Percentiles rank a stretch among this genome's conserved stretches.
Evolutionary conservation across 2,888 invertebrate species (phyloP).

Genomic region (Cephus runcator): DNA sequence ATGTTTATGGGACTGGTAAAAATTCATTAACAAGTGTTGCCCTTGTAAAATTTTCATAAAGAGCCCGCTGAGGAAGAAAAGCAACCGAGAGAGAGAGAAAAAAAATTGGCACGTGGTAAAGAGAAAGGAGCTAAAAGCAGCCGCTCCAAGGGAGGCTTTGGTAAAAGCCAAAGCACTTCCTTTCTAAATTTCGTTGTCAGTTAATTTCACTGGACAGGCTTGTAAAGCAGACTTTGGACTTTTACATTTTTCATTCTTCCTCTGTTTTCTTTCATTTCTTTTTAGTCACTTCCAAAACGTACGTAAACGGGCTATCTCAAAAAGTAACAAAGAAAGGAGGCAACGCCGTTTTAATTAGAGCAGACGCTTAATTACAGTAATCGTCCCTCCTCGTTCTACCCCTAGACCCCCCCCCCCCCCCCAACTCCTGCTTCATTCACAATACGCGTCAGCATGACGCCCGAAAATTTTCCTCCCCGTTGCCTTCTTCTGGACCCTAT

Average conservation of each 20-base stretch:
- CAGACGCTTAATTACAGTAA: slow-evolving; percentile 45
- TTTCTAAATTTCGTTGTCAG: background rate
- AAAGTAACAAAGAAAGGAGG: background rate
- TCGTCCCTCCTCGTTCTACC: slow-evolving; percentile 22
- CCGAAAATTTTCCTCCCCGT: background rate
- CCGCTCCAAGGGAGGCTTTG: background rate
- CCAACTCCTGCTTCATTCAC: slow-evolving; percentile 4
- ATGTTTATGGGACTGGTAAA: background rate
- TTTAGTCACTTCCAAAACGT: slow-evolving; percentile 7
- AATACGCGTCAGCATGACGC: background rate
- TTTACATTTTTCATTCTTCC: slow-evolving; percentile 17
- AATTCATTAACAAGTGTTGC: background rate
- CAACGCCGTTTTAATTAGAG: slow-evolving; percentile 44
- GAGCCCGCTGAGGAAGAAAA: background rate
- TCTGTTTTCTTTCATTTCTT: background rate
- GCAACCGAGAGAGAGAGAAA: background rate
- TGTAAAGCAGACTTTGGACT: slow-evolving; percentile 11
- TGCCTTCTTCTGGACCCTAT: background rate
- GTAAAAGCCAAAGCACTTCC: background rate
- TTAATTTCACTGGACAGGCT: background rate
- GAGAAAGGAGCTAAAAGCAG: slow-evolving; percentile 14
- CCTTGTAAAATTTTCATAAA: background rate
- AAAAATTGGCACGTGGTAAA: slow-evolving; percentile 8
- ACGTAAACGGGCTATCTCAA: slow-evolving; percentile 6
- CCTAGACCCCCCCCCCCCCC: slow-evolving; percentile 14